Evolutionary conservation across 2,888 invertebrate genomes (phyloP).

Genomic region (Pandemis heparana): DNA sequence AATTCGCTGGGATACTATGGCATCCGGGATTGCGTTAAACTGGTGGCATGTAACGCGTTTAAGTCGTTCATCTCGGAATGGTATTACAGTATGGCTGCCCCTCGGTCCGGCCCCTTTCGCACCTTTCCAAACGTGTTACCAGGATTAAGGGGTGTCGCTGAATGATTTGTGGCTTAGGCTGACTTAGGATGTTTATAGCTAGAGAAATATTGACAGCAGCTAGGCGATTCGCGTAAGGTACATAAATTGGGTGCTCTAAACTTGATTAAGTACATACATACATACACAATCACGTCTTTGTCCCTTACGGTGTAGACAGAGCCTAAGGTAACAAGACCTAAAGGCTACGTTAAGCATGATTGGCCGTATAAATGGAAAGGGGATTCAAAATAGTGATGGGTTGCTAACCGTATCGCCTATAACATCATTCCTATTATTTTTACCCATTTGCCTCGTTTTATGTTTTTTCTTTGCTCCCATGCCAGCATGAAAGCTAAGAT

Average conservation of each 20-base stretch:
- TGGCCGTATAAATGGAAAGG: no score
- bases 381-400: no score
- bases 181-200: conserved; percentile 40
- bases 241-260: not conserved
- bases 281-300: no score
- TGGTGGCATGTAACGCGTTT: conserved; percentile 77
- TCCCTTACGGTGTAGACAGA: no score
- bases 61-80: conserved; percentile 84
- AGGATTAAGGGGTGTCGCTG: conserved; percentile 73
- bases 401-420: no score
- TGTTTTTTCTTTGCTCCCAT: no score
- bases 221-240: conserved; percentile 9
- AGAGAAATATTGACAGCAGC: conserved; percentile 34
- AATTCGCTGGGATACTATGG: not conserved
- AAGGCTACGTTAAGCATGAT: no score
- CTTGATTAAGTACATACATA: not conserved
- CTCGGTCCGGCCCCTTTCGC: conserved; percentile 56
- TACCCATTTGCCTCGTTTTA: no score
- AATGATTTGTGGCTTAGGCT: conserved; percentile 50
- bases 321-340: no score
- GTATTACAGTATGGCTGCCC: conserved; percentile 76
- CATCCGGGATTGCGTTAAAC: conserved; percentile 54
- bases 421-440: no score
- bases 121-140: conserved; percentile 65
- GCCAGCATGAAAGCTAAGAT: no score